Evolutionary conservation across 2,797 vertebrate species (phyloP).

Genomic region (Diplodus puntazzo): DNA sequence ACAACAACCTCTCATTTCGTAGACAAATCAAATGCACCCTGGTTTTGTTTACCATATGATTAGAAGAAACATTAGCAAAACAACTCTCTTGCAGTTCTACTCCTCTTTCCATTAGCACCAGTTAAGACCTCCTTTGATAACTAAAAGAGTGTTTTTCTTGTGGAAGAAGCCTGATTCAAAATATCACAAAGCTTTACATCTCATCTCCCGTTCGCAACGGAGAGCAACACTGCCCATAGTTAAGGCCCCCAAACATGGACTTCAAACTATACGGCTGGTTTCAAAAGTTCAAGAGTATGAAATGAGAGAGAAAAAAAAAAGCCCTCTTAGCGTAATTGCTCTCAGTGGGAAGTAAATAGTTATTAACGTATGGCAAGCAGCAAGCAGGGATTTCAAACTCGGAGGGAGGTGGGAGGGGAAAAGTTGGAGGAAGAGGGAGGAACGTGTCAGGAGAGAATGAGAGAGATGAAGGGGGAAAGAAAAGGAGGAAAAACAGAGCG

Average conservation of each 20-base stretch:
- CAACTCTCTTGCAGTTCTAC: background rate
- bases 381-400: slow-evolving; percentile 73
- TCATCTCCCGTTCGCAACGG: slow-evolving; percentile 4
- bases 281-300: slow-evolving; percentile 63
- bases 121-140: slow-evolving; percentile 17
- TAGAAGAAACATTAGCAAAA: slow-evolving; percentile 22
- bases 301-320: slow-evolving; percentile 50
- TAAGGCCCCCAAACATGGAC: slow-evolving; percentile 37
- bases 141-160: slow-evolving; percentile 4
- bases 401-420: slow-evolving; percentile 59
- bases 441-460: slow-evolving; percentile 59
- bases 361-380: slow-evolving; percentile 79
- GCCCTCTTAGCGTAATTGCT: slow-evolving; percentile 78
- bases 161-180: background rate
- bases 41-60: slow-evolving; percentile 20
- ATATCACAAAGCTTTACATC: slow-evolving; percentile 13
- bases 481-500: slow-evolving; percentile 30
- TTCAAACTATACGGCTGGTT: slow-evolving; percentile 47
- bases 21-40: slow-evolving; percentile 1
- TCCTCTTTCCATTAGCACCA: slow-evolving; percentile 16
- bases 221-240: slow-evolving; percentile 1
- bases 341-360: slow-evolving; percentile 84
- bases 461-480: slow-evolving; percentile 37
- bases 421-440: slow-evolving; percentile 43
- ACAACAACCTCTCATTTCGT: background rate